Evolutionary conservation across 2,888 invertebrate species (phyloP), one percentile per base, ranked within the genome.

Genomic region (Agonopterix arenella): DNA sequence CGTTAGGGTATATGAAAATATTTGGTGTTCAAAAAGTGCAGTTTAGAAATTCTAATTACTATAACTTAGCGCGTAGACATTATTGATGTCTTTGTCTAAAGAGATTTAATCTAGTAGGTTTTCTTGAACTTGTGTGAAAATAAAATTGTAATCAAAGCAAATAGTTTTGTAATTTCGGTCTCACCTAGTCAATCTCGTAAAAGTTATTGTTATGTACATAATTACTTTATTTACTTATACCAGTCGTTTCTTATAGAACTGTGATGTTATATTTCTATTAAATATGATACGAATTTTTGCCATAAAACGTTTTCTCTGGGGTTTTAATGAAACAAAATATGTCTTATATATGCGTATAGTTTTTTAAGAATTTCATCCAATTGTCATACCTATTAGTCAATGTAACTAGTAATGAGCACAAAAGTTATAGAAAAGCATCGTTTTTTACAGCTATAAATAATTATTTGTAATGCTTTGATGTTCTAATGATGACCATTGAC

Each of bases 11-110:
- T 65, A 71, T 66, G 64, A 74, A 63, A 73, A 77, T 78, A 72
- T 78, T 84, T 77, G 73, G 84, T 83, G 84, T 86, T 85, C 84
- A 85, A 77, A 69, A 78, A 76, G 71, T 77, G 73, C 78, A 75
- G 76, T 78, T 71, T 76, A 77, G 70, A 72, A 69, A 70, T 70
- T 76, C 67, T 75, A 73, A 70, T 66, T 70, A 28, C 28, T 28
- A 68, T 75, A 76, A 75, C 66, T 66, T 72, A 76, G 72, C 57
- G 68, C 62, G 60, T 73, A 74, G 76, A 66, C 66, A 62, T 69
- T 69, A 70, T 70, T 69, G 61, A 67, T 66, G 67, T 70, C 64
- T 46, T 71, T 67, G 71, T 67, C 62, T 70, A 68, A 69, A 64
- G 61, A 62, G 53, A 54, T 60, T 45, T 28, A 28, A 11, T 54